Evolutionary conservation across 2,113 vertebrate species (phyloP).

Genomic region (Rhinoderma darwinii): DNA sequence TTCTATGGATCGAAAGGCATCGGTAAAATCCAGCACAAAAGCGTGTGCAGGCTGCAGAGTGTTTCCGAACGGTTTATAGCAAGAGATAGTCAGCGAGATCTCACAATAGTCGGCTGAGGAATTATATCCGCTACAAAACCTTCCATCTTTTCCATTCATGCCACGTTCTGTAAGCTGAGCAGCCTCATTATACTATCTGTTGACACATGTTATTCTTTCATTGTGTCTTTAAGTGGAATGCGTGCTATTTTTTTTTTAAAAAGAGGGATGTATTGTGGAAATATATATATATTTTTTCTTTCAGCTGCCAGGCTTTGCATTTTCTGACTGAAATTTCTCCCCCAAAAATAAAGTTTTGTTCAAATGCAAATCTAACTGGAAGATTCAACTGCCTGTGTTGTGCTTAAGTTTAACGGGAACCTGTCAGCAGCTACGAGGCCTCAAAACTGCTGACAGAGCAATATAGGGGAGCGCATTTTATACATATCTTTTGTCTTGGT

Average conservation of each 20-base stretch:
- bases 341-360: not conserved
- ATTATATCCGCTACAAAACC: not conserved
- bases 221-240: slow-evolving; percentile 10
- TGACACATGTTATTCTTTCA: slow-evolving; percentile 1
- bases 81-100: not conserved
- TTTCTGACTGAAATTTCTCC: not conserved
- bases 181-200: not conserved
- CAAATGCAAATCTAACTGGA: not conserved
- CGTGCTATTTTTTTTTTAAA: not conserved
- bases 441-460: no score
- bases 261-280: not conserved
- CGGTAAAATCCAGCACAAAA: not conserved
- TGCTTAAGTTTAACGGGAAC: no score
- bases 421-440: no score
- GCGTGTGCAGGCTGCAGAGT: not conserved
- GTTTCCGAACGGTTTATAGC: not conserved
- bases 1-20: not conserved
- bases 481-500: no score
- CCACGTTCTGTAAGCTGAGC: not conserved
- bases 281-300: slow-evolving; percentile 1
- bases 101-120: slow-evolving; percentile 13
- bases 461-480: no score
- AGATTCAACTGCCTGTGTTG: not conserved
- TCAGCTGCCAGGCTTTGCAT: not conserved
- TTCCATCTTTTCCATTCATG: not conserved